Percentiles rank a stretch among this genome's conserved stretches.
phyloP scores from a whole-genome alignment of 2,888 invertebrate species.

The Stenurella melanura region DNA sequence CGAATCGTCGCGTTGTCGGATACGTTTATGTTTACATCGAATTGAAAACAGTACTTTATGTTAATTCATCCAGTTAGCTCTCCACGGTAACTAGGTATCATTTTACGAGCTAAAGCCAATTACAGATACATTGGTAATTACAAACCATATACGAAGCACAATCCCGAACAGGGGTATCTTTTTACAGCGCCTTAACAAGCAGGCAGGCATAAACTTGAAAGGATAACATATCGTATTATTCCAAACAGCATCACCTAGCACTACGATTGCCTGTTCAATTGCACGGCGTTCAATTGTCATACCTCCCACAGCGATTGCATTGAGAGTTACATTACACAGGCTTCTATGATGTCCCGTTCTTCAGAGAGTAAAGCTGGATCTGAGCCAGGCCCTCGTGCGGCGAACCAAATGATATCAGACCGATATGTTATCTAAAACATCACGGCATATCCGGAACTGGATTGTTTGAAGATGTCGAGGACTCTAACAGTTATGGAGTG shows the following conservation, averaged over 20 bases:
- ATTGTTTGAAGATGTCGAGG: slow-evolving; percentile 42
- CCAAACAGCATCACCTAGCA: slow-evolving; percentile 31
- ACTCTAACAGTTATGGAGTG: slow-evolving; percentile 30
- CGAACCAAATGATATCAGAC: slow-evolving; percentile 35
- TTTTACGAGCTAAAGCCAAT: no score
- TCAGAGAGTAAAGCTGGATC: slow-evolving; percentile 22
- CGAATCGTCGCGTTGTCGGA: no score
- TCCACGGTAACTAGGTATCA: no score
- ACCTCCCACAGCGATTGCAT: slow-evolving; percentile 51
- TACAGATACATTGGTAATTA: no score
- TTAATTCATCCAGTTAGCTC: no score
- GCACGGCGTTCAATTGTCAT: slow-evolving; percentile 56
- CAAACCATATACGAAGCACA: not conserved
- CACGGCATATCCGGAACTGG: slow-evolving; percentile 26
- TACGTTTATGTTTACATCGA: no score
- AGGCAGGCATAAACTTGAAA: not conserved
- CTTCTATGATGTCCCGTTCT: slow-evolving; percentile 30
- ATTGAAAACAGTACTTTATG: no score
- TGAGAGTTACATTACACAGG: slow-evolving; percentile 43
- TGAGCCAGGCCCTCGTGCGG: slow-evolving; percentile 39
- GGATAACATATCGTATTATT: slow-evolving; percentile 37
- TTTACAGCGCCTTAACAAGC: slow-evolving; percentile 31
- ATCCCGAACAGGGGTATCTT: slow-evolving; percentile 34
- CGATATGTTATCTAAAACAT: slow-evolving; percentile 42
- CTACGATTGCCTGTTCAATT: slow-evolving; percentile 55